phyloP scores from a whole-genome alignment of 1,140 invertebrate genomes.

The Delia radicum region DNA sequence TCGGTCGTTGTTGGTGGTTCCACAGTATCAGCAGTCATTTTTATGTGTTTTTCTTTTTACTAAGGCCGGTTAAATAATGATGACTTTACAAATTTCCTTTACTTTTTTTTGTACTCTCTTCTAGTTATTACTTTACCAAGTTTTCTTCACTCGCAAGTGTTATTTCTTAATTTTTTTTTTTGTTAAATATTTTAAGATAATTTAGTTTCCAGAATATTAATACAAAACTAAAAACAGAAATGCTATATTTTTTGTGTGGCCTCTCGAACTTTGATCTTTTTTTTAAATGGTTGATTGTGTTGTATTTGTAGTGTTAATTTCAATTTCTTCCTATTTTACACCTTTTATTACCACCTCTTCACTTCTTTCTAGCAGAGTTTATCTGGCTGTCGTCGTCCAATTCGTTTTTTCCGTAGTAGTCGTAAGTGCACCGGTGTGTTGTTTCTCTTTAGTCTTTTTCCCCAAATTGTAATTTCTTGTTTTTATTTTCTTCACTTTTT shows the following conservation, averaged over 20 bases:
- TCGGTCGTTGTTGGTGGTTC: background rate
- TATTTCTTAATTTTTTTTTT: too few species aligned
- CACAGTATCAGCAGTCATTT: constrained; percentile 29
- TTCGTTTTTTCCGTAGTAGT: background rate
- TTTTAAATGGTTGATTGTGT: background rate
- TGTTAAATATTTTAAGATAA: too few species aligned
- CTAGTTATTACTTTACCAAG: background rate
- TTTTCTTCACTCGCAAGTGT: too few species aligned
- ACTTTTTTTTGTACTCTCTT: too few species aligned
- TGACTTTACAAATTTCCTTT: background rate
- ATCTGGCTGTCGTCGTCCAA: background rate
- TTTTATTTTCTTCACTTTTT: too few species aligned
- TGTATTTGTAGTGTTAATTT: background rate
- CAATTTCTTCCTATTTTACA: background rate
- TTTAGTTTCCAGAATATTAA: too few species aligned
- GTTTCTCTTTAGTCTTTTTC: background rate
- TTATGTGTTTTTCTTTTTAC: constrained; percentile 1
- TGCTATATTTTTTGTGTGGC: background rate
- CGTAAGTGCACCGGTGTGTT: background rate
- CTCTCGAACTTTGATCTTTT: constrained; percentile 25
- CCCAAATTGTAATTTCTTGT: too few species aligned
- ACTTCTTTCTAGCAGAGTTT: background rate
- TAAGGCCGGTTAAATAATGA: background rate
- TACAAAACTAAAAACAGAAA: too few species aligned
- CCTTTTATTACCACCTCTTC: background rate